These are phyloP conservation scores for Oedothorax gibbosus DNA, from an alignment of 1,140 invertebrate genomes.

Conservation along the genomic window DNA sequence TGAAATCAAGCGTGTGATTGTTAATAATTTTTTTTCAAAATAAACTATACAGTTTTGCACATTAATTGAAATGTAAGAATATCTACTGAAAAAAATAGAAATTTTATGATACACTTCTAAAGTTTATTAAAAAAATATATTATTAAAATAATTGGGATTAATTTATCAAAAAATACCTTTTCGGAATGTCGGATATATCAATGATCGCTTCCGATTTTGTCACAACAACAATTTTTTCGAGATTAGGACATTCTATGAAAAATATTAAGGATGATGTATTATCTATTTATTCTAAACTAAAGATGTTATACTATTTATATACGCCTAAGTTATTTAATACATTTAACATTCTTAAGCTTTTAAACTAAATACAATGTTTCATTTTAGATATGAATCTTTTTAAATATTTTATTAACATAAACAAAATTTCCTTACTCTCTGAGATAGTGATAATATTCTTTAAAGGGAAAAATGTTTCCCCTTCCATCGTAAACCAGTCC, in stretches of 20 bases:
- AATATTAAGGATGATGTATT: not conserved
- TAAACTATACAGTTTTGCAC: too few relatives aligned
- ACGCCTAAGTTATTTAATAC: too few relatives aligned
- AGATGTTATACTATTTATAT: not conserved
- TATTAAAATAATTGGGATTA: not conserved
- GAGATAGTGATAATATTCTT: not conserved
- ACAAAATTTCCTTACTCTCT: constrained; percentile 17
- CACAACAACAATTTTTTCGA: constrained; percentile 27
- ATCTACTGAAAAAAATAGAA: not conserved
- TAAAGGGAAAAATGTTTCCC: not conserved
- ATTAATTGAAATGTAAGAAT: not conserved
- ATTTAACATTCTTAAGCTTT: too few relatives aligned
- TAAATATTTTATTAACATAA: not conserved
- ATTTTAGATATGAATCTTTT: not conserved
- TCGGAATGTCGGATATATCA: constrained; percentile 15
- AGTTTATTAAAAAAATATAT: not conserved
- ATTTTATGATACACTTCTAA: not conserved
- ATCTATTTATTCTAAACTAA: not conserved
- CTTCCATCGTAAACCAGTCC: constrained; percentile 1
- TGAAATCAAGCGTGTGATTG: too few relatives aligned
- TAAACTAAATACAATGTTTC: not conserved
- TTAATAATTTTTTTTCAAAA: too few relatives aligned
- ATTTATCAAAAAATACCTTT: constrained; percentile 1
- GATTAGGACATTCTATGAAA: not conserved
- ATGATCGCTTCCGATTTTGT: not conserved